These are phyloP conservation scores for Heterodera schachtii DNA, from an alignment of 1,140 invertebrate genomes.

Conservation along the genomic window DNA sequence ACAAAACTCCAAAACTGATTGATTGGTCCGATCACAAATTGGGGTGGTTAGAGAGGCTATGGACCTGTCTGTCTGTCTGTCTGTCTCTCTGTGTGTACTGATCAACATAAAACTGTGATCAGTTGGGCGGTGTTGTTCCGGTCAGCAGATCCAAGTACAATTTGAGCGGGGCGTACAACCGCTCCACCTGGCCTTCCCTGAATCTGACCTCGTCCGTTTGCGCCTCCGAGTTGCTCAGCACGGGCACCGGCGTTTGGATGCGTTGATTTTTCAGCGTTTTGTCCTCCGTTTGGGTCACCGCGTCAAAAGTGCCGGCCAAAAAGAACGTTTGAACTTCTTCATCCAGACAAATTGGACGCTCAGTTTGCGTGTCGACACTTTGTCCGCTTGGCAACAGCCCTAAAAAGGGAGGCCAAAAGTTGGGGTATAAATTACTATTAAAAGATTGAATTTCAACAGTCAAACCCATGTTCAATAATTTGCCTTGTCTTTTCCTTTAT, in stretches of 20 bases:
- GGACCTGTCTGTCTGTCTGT: slow-evolving; percentile 2
- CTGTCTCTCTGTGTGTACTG: too few relatives aligned
- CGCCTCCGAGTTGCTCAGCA: slow-evolving; percentile 43
- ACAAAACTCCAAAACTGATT: neutral
- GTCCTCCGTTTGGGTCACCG: slow-evolving; percentile 57
- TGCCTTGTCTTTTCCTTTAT: too few relatives aligned
- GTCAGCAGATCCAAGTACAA: slow-evolving; percentile 9
- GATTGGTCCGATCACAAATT: neutral
- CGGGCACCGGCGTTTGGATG: slow-evolving; percentile 58
- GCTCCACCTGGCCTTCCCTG: slow-evolving; percentile 34
- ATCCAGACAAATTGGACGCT: slow-evolving; percentile 45
- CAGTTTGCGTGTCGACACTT: slow-evolving; percentile 53
- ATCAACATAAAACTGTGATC: neutral
- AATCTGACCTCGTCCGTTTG: slow-evolving; percentile 52
- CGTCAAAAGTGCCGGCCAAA: slow-evolving; percentile 53
- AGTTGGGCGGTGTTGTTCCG: neutral
- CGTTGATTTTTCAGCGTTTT: slow-evolving; percentile 56
- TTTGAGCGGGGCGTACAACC: slow-evolving; percentile 42
- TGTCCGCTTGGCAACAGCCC: slow-evolving; percentile 1
- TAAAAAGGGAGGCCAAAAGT: neutral
- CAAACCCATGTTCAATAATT: too few relatives aligned
- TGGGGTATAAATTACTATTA: too few relatives aligned
- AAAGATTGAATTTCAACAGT: too few relatives aligned
- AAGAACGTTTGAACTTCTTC: slow-evolving; percentile 57
- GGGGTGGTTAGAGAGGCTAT: neutral